Evolutionary conservation across 2,113 vertebrate genomes (phyloP).

Genomic region (Corythaeola cristata): DNA sequence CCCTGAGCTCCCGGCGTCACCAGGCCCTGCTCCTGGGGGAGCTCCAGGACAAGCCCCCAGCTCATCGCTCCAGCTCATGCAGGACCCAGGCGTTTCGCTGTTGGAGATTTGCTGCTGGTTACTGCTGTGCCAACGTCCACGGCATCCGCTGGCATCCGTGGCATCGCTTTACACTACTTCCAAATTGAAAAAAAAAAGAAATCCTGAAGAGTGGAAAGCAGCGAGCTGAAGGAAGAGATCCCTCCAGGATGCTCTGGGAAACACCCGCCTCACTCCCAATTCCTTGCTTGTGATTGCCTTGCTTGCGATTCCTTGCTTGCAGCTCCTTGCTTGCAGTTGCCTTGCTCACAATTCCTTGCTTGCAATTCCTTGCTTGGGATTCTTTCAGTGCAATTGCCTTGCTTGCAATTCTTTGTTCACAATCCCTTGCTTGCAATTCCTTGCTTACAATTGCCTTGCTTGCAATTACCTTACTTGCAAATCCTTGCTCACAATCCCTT

Average conservation of each 20-base stretch:
- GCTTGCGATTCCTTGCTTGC: background rate
- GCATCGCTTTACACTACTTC: background rate
- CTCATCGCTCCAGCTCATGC: background rate
- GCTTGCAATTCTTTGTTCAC: background rate
- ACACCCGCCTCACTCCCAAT: background rate
- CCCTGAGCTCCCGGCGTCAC: background rate
- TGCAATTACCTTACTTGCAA: background rate
- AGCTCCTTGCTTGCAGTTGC: background rate
- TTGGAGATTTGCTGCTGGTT: background rate
- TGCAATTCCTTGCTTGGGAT: too few relatives aligned
- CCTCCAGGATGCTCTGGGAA: background rate
- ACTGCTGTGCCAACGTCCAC: fast-evolving
- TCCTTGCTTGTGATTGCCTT: background rate
- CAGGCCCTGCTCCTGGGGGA: fast-evolving
- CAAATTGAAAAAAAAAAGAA: background rate
- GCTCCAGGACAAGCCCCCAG: fast-evolving
- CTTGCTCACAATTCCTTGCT: background rate
- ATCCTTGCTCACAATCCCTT: background rate
- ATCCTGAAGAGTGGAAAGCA: background rate
- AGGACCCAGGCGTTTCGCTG: fast-evolving
- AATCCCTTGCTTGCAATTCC: background rate
- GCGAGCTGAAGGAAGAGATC: background rate
- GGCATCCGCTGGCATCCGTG: too few relatives aligned
- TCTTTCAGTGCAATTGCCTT: background rate
- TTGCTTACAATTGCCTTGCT: background rate